These are phyloP conservation scores for Phrynocephalus versicolor DNA, from an alignment of 2,113 vertebrate genomes.

Conservation along the genomic window DNA sequence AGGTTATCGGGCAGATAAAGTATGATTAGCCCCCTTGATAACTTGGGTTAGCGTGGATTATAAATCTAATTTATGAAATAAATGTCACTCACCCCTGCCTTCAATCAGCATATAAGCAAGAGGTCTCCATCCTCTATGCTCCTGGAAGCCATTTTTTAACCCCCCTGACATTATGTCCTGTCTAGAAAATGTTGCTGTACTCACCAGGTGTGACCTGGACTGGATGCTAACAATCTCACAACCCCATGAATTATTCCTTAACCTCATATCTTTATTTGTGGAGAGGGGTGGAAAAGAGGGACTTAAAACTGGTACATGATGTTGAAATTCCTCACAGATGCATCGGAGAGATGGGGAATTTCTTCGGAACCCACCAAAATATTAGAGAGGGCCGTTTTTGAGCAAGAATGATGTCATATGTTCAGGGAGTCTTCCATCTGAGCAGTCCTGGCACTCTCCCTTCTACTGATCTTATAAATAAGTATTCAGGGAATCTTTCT, in stretches of 20 bases:
- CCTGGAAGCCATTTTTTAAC: not conserved
- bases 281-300: conserved; percentile 9
- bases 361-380: conserved; percentile 14
- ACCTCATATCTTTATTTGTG: not conserved
- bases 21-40: not conserved
- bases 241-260: not conserved
- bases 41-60: not conserved
- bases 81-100: not conserved
- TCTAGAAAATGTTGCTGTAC: not conserved
- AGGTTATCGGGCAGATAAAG: not conserved
- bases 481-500: conserved; percentile 65
- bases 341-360: not conserved
- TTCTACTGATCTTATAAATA: conserved; percentile 54
- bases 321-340: conserved; percentile 23
- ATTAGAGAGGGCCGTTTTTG: conserved; percentile 36
- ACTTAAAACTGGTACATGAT: conserved; percentile 1
- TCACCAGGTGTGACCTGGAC: not conserved
- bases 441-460: conserved; percentile 60
- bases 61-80: conserved; percentile 14
- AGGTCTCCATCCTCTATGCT: not conserved
- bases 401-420: conserved; percentile 55
- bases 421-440: conserved; percentile 61
- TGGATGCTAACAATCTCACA: not conserved
- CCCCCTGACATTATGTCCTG: not conserved
- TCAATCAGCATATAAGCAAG: not conserved